These are phyloP conservation scores for Nixonia krombeini DNA, from an alignment of 1,140 invertebrate genomes.

Conservation along the genomic window DNA sequence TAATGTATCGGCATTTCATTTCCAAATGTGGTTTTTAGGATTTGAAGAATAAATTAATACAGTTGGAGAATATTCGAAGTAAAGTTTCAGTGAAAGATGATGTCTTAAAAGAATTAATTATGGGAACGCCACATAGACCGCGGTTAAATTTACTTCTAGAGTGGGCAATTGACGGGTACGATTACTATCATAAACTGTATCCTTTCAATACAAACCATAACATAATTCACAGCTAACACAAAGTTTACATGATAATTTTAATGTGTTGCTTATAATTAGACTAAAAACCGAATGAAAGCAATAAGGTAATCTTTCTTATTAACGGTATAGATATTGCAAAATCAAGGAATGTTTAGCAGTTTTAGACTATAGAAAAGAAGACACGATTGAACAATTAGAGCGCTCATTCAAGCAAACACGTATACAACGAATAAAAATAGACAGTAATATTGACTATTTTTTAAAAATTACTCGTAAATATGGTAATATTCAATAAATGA, in stretches of 20 bases:
- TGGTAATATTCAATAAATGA: too few species aligned
- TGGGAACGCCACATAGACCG: constrained; percentile 53
- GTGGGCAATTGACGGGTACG: constrained; percentile 47
- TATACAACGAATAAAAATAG: not conserved
- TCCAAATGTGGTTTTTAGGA: constrained; percentile 40
- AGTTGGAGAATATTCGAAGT: constrained; percentile 50
- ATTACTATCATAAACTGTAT: constrained; percentile 56
- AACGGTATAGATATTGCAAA: not conserved
- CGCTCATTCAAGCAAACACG: not conserved
- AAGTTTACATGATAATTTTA: not conserved
- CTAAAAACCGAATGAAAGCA: not conserved
- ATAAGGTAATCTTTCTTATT: not conserved
- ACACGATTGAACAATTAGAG: not conserved
- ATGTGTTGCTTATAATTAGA: not conserved
- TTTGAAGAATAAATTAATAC: constrained; percentile 49
- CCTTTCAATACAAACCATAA: constrained; percentile 40
- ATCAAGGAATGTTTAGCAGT: not conserved
- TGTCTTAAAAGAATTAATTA: constrained; percentile 45
- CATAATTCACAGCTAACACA: too few species aligned
- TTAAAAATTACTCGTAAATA: not conserved
- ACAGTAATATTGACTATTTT: not conserved
- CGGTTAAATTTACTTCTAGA: constrained; percentile 54
- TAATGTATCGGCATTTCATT: too few species aligned
- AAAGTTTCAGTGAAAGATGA: constrained; percentile 45
- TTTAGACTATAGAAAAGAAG: constrained; percentile 7